phyloP scores from a whole-genome alignment of 2,797 vertebrate genomes.

The Microctenopoma stevenorrisi region DNA sequence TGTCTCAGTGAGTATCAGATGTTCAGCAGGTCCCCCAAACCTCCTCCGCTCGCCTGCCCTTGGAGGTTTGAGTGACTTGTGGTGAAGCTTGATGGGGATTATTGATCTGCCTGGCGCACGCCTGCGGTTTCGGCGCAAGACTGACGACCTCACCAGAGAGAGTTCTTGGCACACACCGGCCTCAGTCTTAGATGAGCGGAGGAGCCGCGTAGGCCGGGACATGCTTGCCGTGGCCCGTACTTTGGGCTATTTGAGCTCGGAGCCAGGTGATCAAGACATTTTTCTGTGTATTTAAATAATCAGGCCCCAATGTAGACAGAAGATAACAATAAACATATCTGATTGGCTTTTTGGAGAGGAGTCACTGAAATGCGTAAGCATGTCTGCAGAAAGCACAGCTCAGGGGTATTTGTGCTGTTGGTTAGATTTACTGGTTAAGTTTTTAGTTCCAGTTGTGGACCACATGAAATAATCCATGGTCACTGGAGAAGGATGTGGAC shows the following conservation, averaged over 20 bases:
- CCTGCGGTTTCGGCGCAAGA: conserved; percentile 79
- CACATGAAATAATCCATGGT: conserved; percentile 77
- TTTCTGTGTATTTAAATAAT: conserved; percentile 63
- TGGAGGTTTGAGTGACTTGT: conserved; percentile 80
- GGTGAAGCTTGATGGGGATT: conserved; percentile 82
- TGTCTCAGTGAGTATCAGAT: conserved; percentile 69
- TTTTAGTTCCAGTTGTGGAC: conserved; percentile 71
- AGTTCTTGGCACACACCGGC: conserved; percentile 56
- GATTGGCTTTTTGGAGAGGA: conserved; percentile 64
- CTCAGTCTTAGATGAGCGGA: conserved; percentile 53
- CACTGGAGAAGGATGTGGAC: conserved; percentile 82
- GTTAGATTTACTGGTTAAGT: conserved; percentile 63
- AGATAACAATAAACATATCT: conserved; percentile 75
- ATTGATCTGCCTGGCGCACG: conserved; percentile 83
- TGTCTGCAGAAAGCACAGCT: conserved; percentile 63
- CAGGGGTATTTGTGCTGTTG: conserved; percentile 61
- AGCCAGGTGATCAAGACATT: conserved; percentile 67
- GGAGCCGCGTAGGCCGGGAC: conserved; percentile 42
- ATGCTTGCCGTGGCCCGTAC: conserved; percentile 41
- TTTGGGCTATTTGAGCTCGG: conserved; percentile 38
- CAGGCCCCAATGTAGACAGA: conserved; percentile 45
- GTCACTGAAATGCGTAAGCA: conserved; percentile 47
- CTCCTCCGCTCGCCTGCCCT: conserved; percentile 59
- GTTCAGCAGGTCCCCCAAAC: conserved; percentile 56
- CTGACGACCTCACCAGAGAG: conserved; percentile 82